phyloP scores from a whole-genome alignment of 2,888 invertebrate species.

The Gasteruption jaculator region DNA sequence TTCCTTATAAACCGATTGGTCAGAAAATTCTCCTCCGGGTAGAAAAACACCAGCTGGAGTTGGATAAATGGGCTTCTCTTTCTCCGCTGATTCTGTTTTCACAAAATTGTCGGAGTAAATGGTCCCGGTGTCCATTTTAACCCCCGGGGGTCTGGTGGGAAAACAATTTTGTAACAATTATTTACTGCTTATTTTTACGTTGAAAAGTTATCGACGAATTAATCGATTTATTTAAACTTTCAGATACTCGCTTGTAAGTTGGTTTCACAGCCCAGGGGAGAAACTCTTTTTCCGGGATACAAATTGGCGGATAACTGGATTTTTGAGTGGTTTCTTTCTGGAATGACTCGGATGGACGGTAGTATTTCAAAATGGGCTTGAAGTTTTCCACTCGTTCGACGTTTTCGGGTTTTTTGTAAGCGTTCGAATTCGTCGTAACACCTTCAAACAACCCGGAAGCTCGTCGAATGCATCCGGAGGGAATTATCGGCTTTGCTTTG shows the following conservation, averaged over 20 bases:
- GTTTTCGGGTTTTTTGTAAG: slow-evolving; percentile 39
- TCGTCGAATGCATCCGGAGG: slow-evolving; percentile 37
- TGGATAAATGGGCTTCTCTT: slow-evolving; percentile 33
- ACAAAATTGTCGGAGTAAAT: slow-evolving; percentile 45
- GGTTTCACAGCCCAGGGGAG: slow-evolving; percentile 45
- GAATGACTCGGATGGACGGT: slow-evolving; percentile 34
- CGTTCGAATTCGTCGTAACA: slow-evolving; percentile 36
- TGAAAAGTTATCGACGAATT: not conserved
- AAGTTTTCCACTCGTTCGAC: slow-evolving; percentile 37
- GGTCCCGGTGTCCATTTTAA: slow-evolving; percentile 40
- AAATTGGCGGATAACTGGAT: slow-evolving; percentile 44
- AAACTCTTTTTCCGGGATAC: slow-evolving; percentile 34
- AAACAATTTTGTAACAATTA: not conserved
- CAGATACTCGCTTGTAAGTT: slow-evolving; percentile 31
- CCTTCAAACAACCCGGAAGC: slow-evolving; percentile 34
- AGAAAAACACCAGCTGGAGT: slow-evolving; percentile 25
- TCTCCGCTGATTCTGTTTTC: slow-evolving; percentile 22
- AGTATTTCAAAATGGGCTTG: slow-evolving; percentile 39
- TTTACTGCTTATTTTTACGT: not conserved
- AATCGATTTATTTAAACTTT: not conserved
- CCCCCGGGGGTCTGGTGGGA: slow-evolving; percentile 34
- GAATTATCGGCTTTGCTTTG: slow-evolving; percentile 37
- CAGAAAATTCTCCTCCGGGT: slow-evolving; percentile 24
- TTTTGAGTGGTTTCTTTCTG: slow-evolving; percentile 44
- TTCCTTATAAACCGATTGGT: slow-evolving; percentile 36